Percentiles rank a stretch among this genome's conserved stretches.
phyloP scores from a whole-genome alignment of 2,113 vertebrate genomes.

The Protomyctophum bolini region DNA sequence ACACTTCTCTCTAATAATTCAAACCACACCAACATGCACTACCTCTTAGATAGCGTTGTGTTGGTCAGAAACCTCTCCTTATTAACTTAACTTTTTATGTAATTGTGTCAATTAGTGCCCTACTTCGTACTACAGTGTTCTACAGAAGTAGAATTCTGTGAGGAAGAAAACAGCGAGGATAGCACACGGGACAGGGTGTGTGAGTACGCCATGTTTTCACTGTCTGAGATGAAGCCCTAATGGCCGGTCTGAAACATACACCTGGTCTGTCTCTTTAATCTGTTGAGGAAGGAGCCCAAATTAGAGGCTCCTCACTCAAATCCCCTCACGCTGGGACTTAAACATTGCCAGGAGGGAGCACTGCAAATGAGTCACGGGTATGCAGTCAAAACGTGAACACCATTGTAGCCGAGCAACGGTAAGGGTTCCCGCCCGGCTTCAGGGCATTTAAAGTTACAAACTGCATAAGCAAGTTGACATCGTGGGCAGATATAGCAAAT shows the following conservation, averaged over 20 bases:
- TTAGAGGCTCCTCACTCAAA: slow-evolving; percentile 61
- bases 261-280: slow-evolving; percentile 79
- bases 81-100: no score
- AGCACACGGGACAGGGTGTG: background rate
- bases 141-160: no score
- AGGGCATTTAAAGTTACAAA: no score
- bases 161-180: no score
- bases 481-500: no score
- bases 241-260: slow-evolving; percentile 60
- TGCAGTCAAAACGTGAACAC: slow-evolving; percentile 9
- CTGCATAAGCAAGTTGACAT: no score
- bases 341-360: slow-evolving; percentile 31
- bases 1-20: background rate
- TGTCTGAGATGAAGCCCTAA: slow-evolving; percentile 38
- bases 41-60: slow-evolving; percentile 8
- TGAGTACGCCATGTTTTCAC: slow-evolving; percentile 14
- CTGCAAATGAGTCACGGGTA: slow-evolving; percentile 40
- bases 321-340: slow-evolving; percentile 40
- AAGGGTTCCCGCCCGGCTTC: no score
- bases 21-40: background rate
- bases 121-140: no score
- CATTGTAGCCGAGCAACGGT: background rate
- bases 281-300: slow-evolving; percentile 68
- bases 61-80: background rate
- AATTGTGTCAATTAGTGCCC: no score